These are phyloP conservation scores for Alectoris magna DNA, from an alignment of 2,797 vertebrate genomes.

Conservation along the genomic window DNA sequence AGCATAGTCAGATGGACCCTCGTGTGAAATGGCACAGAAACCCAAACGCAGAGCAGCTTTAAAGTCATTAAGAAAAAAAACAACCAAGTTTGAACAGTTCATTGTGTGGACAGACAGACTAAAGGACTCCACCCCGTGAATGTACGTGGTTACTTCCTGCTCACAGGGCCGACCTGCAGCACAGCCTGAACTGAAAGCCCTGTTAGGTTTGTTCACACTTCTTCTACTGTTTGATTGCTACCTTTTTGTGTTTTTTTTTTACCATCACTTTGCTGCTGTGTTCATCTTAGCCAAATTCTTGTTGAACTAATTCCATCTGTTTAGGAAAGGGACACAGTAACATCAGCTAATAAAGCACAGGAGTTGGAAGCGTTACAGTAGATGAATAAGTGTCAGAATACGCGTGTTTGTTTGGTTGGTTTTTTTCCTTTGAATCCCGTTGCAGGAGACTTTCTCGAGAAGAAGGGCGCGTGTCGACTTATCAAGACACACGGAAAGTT, in stretches of 20 bases:
- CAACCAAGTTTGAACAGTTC: not conserved
- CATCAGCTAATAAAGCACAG: not conserved
- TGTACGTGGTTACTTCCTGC: not conserved
- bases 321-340: not conserved
- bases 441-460: constrained; percentile 77
- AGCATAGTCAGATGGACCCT: not conserved
- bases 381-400: not conserved
- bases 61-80: not conserved
- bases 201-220: not conserved
- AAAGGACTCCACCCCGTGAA: not conserved
- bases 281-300: not conserved
- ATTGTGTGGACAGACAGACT: not conserved
- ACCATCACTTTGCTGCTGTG: not conserved
- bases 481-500: constrained; percentile 76
- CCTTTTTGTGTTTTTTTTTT: not conserved
- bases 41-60: not conserved
- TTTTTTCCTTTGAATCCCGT: constrained; percentile 19
- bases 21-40: not conserved
- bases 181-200: not conserved
- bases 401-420: accelerated
- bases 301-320: not conserved
- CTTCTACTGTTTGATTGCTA: not conserved
- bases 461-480: constrained; percentile 70
- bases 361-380: not conserved
- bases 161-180: not conserved